Evolutionary conservation across 1,140 invertebrate species (phyloP), one percentile per base, ranked within the genome.

Genomic region (Himalopsyche phryganea): DNA sequence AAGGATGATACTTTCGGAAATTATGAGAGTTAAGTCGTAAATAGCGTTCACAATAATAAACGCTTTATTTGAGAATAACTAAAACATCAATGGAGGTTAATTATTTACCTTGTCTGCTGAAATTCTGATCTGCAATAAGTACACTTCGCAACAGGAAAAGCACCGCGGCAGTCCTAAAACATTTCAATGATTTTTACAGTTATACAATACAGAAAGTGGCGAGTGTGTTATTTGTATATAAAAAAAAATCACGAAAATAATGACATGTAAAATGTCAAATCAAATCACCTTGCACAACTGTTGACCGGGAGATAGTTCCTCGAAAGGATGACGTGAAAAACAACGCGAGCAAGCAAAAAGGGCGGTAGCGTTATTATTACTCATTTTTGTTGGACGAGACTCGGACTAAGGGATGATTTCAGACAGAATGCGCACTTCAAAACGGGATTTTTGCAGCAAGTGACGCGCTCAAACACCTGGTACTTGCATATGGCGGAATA

Each of bases 111-210:
- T 67, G 91, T 89, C 79, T 96, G 93, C 81, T 96, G 94, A 79
- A 97, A 98, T 84, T 98, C 94, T 40, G 92, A 92, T 68, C 95
- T 85, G 80, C 95, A 98, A 78, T 96, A 98, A 61, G 93, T 96
- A 80, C 95, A 98, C 80, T 97, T 97, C 55, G 96, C 92, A 68
- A 94, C 86, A 50, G 93, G 92, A 81, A 89, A 96, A 67, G 90
- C 85, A 68, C 92, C 93, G 70, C 94, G 85, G 81, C 95, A 97
- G 81, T 94, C 92, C 94, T 98, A 19, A 50, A 47, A 58, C n/a
- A 51, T 14, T n/a, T 47, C 15, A 60, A 54, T 28, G 9, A 5
- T 28, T 28, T 28, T 28, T 28, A 28, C 23, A 28, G 23, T 44
- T 35, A 11, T 11, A 54, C 45, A 38, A 32, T 50, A 6, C 23